These are phyloP conservation scores for Dastarcus helophoroides DNA, from an alignment of 2,888 invertebrate genomes.

Conservation along the genomic window DNA sequence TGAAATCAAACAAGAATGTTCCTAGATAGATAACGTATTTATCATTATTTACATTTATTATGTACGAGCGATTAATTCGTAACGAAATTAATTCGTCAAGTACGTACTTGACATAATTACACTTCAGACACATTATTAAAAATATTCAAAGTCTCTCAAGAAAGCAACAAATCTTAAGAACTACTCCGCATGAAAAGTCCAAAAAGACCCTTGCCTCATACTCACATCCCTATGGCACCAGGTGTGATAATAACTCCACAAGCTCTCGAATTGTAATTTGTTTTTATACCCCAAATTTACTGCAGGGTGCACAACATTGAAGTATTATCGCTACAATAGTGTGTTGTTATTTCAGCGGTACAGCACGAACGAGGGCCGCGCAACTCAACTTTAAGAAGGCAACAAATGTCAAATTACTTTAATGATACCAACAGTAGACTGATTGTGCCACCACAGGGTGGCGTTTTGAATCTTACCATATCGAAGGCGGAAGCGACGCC, in stretches of 20 bases:
- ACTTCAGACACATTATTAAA: not conserved
- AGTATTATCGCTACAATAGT: not conserved
- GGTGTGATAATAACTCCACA: slow-evolving; percentile 20
- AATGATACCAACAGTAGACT: slow-evolving; percentile 45
- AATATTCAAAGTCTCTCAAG: not conserved
- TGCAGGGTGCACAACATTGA: not conserved
- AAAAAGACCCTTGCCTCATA: slow-evolving; percentile 9
- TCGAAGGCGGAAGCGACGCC: slow-evolving; percentile 29
- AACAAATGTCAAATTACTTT: slow-evolving; percentile 81
- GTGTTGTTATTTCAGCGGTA: slow-evolving; percentile 59
- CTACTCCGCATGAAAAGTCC: slow-evolving; percentile 6
- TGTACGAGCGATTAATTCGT: slow-evolving; percentile 8
- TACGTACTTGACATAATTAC: not conserved
- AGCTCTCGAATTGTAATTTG: slow-evolving; percentile 13
- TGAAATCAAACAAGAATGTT: not conserved
- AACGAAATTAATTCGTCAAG: slow-evolving; percentile 3
- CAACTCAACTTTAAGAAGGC: slow-evolving; percentile 85
- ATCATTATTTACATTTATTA: slow-evolving; percentile 9
- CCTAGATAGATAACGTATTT: slow-evolving; percentile 2
- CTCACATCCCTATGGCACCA: slow-evolving; percentile 14
- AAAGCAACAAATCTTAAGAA: slow-evolving; percentile 1
- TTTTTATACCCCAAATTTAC: slow-evolving; percentile 10
- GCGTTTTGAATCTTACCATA: slow-evolving; percentile 42
- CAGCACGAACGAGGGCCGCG: slow-evolving; percentile 97
- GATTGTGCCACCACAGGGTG: slow-evolving; percentile 28